A percentile compares a stretch with the other conserved stretches of the same genome.
Conservation (phyloP, 2,113 vertebrate genomes). For the Caranx ignobilis region DNA sequence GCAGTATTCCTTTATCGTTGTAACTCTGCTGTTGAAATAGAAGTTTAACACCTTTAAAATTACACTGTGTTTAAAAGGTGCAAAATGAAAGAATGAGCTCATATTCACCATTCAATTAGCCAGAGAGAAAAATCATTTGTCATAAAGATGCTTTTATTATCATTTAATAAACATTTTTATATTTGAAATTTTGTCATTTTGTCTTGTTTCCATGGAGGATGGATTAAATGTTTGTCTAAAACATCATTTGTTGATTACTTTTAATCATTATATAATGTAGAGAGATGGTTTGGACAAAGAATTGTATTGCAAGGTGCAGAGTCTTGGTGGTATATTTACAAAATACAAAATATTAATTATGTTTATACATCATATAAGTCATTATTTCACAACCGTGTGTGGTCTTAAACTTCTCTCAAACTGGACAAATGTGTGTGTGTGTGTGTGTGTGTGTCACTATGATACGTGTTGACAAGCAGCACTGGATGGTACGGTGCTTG, state of each 20-base stretch:
- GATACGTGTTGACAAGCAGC: slow-evolving; percentile 29
- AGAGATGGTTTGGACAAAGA: background rate
- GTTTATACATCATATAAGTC: no score
- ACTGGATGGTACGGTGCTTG: slow-evolving; percentile 17
- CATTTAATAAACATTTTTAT: background rate
- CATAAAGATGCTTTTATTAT: no score
- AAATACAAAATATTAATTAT: background rate
- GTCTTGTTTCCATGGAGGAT: background rate
- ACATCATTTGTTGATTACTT: no score
- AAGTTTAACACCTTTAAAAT: background rate
- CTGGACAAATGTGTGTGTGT: background rate
- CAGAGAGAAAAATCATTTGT: no score
- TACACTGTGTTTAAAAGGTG: no score
- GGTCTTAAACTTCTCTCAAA: slow-evolving; percentile 16
- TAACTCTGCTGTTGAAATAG: background rate
- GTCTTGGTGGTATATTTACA: background rate
- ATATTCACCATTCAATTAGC: no score
- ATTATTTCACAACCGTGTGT: background rate
- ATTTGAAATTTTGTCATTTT: no score
- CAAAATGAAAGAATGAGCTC: no score
- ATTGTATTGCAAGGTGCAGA: background rate
- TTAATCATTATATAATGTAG: background rate
- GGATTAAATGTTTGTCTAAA: no score
- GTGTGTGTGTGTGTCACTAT: background rate
- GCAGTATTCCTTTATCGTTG: background rate